Evolutionary conservation across 2,888 invertebrate species (phyloP), one percentile per base, ranked within the genome.

Genomic region (Sminthurides aquaticus): DNA sequence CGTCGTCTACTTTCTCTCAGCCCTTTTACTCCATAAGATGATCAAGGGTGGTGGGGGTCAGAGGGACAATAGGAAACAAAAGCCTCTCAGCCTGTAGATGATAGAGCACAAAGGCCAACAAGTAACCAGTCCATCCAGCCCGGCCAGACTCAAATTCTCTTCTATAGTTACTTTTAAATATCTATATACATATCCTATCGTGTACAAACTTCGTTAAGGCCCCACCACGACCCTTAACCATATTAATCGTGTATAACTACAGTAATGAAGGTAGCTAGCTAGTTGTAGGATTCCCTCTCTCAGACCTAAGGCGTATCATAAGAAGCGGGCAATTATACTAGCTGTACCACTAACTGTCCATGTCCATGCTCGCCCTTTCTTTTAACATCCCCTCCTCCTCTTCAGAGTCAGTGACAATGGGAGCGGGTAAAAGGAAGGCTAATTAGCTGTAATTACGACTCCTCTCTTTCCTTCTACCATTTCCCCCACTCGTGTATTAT

Each of bases 381-480:
- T 18, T 15, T 18, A 11, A 43, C 18, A 18, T 43, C 11, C 11
- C 24, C 54, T 22, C 54, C n/a, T 8, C 54, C 8, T 15, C 54
- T n/a, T 22, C n/a, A 8, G n/a, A 8, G 5, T 22, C 20, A 52
- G 54, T 52, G 54, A 34, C 43, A 34, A 34, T 34, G 8, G 54
- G 54, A 52, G 54, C 24, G 2, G 27, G 52, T 27, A 24, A 58
- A 63, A 52, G 57, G 29, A 57, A 34, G 57, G 57, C 63, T 63
- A 63, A 63, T 63, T 63, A 63, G 48, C 58, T 28, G 63, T 63
- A 63, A 63, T 63, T 63, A 34, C 43, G 5, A 34, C 5, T 57
- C 63, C 43, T 58, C 28, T 20, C 43, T 20, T 26, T 49, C 22
- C 1, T 25, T 5, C 11, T 2, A 54, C 20, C 18, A 25, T 5